Evolutionary conservation across 2,113 vertebrate genomes (phyloP), one percentile per base, ranked within the genome.

Genomic region (Aix galericulata): DNA sequence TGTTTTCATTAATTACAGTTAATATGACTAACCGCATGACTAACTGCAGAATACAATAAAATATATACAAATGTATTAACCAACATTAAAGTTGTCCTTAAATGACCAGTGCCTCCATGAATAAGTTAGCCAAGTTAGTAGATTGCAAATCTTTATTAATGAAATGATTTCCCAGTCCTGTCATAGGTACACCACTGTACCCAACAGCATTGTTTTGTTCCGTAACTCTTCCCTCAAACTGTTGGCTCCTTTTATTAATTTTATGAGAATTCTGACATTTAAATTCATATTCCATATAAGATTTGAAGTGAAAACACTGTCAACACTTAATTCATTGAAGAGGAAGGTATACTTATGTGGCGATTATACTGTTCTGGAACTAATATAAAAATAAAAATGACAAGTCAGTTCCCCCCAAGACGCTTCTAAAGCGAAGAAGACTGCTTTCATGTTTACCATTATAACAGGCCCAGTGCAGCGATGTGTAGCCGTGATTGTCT

Each of bases 381-480:
- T 27, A 62, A 50, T 38, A 27, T 17, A 48, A 62, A 44, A 62
- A 12, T 17, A 62, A 63, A 38, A 27, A 16, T 21, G 36, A 50
- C 32, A 32, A 38, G 34, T 38, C 44, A 50, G 20, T 17, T 20
- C 55, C 10, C 17, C 32, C 26, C 17, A 26, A 16, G 17, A 66
- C 27, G 8, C 36, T 89, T 38, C n/a, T 48, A 40, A 29, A 42
- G 42, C 38, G 15, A 34, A 44, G 38, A 56, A 25, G 16, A 31
- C 6, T 46, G 21, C 32, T 63, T 32, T 14, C 17, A n/a, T 52
- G 48, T 96, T 97, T 98, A 99, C 99, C 99, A 64, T 99, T 99
- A 91, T 99, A 99, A 98, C 99, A 99, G 96, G 99, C 99, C 99
- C 99, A 99, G 76, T 99, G 99, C 92, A 99, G 98, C 21, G 99